These are phyloP conservation scores for Umimayanthus kanabou DNA, from an alignment of 92 coral and sea anemone species.

Conservation along the genomic window DNA sequence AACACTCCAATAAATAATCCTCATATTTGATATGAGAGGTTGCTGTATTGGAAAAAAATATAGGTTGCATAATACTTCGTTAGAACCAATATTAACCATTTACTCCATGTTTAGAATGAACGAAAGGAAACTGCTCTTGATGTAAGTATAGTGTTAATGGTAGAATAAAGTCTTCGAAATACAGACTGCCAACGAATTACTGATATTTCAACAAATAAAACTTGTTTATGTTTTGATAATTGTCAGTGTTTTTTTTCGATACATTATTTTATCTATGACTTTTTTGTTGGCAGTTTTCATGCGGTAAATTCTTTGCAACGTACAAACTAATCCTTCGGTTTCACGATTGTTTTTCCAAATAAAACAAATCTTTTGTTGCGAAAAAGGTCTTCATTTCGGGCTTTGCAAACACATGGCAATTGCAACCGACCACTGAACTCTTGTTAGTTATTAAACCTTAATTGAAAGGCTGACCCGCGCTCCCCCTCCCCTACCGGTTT, in stretches of 20 bases:
- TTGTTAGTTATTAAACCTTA: not conserved
- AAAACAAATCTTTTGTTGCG: not conserved
- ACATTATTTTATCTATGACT: not conserved
- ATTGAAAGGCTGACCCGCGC: not conserved
- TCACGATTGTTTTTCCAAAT: not conserved
- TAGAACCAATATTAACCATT: too few species aligned
- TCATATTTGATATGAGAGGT: too few species aligned
- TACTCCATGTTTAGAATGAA: too few species aligned
- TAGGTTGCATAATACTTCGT: too few species aligned
- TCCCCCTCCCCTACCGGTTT: not conserved
- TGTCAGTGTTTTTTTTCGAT: not conserved
- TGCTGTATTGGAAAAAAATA: too few species aligned
- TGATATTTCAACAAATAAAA: not conserved
- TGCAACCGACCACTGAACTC: not conserved
- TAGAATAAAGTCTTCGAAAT: too few species aligned
- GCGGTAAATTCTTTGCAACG: not conserved
- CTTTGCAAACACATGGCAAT: not conserved
- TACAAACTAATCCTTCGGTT: not conserved
- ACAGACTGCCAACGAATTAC: too few species aligned
- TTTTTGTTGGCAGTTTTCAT: too few species aligned
- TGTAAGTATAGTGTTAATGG: too few species aligned
- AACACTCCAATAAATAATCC: too few species aligned
- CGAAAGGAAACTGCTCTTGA: not conserved
- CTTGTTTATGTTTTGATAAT: not conserved
- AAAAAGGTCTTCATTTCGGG: not conserved